Evolutionary conservation across 2,888 invertebrate species (phyloP).

Genomic region (Eucera pruinosa): DNA sequence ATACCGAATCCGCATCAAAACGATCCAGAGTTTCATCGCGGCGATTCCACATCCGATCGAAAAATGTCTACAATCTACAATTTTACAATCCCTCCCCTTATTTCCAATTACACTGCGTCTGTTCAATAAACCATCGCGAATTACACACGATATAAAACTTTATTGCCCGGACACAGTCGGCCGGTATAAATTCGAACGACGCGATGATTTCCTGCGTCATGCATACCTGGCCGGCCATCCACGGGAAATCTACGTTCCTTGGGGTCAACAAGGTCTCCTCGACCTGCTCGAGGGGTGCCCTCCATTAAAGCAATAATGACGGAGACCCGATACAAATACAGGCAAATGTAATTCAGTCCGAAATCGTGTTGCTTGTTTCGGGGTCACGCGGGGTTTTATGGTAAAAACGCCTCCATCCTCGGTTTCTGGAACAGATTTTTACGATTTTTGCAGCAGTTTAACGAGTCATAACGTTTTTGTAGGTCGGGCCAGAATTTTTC

Average conservation of each 20-base stretch:
- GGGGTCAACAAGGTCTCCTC: constrained; percentile 56
- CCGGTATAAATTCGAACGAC: constrained; percentile 30
- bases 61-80: not conserved
- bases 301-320: constrained; percentile 80
- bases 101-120: constrained; percentile 1
- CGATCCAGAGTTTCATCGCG: not conserved
- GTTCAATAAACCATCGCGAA: constrained; percentile 16
- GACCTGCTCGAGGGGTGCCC: constrained; percentile 60
- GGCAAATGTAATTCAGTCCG: constrained; percentile 79
- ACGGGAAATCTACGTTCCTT: constrained; percentile 13
- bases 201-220: constrained; percentile 40
- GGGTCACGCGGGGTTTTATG: constrained; percentile 64
- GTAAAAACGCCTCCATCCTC: constrained; percentile 72
- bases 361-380: not conserved
- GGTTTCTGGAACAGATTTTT: constrained; percentile 76
- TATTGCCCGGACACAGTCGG: constrained; percentile 2
- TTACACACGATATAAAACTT: constrained; percentile 40
- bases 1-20: not conserved
- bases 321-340: constrained; percentile 77
- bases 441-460: constrained; percentile 76
- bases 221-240: constrained; percentile 36
- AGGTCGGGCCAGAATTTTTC: constrained; percentile 73
- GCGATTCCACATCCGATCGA: not conserved
- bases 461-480: constrained; percentile 78
- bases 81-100: constrained; percentile 8